These are phyloP conservation scores for Cephus pygmeus DNA, from an alignment of 2,888 invertebrate species.

Conservation along the genomic window DNA sequence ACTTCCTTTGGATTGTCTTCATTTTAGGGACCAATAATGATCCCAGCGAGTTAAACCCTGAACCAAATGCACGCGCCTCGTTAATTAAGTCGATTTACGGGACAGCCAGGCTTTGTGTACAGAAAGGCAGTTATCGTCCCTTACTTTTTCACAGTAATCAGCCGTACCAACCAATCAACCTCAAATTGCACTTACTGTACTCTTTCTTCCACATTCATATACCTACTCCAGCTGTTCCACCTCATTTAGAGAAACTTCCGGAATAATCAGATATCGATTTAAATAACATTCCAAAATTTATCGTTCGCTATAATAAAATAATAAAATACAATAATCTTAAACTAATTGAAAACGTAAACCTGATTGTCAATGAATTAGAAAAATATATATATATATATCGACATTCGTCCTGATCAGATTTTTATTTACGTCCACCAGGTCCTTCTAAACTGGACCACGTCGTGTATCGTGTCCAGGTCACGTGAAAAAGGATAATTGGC, in stretches of 20 bases:
- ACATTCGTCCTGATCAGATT: background rate
- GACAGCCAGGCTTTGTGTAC: background rate
- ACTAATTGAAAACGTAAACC: background rate
- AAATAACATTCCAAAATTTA: too few relatives aligned
- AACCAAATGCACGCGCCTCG: background rate
- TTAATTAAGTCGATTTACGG: slow-evolving; percentile 4
- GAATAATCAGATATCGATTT: background rate
- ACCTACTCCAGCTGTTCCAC: background rate
- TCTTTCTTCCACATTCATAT: background rate
- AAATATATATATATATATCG: background rate
- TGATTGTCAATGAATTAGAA: background rate
- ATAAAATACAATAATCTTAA: background rate
- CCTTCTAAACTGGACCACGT: background rate
- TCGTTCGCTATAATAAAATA: too few relatives aligned
- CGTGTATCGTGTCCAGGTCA: background rate
- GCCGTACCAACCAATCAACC: background rate
- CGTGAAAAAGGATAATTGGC: slow-evolving; percentile 48
- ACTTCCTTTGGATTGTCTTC: background rate
- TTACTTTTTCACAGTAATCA: background rate
- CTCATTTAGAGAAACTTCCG: background rate
- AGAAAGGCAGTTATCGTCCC: background rate
- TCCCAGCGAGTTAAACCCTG: background rate
- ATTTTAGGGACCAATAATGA: slow-evolving; percentile 1
- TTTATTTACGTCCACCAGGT: background rate
- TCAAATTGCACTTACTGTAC: background rate